Base-by-base conservation (phyloP, 2,888 invertebrate genomes). In the Mongoloraphidia duomilia region DNA sequence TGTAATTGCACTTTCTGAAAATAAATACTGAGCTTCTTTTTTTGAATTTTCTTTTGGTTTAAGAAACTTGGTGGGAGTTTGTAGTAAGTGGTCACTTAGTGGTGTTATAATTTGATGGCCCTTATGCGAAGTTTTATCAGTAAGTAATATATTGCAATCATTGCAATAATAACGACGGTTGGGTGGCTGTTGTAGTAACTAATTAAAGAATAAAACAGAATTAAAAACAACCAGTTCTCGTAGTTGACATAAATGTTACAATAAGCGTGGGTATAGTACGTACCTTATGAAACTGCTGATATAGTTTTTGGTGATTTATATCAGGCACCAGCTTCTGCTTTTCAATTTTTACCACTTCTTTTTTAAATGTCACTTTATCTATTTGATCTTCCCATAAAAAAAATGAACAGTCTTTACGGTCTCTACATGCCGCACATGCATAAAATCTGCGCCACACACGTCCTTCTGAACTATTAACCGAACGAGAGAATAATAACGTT, bases 1-100 rank as follows among this genome's bases (percentile, higher is more conserved):
- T 10, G 71, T 59, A 5, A 82, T 72, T 33, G 86, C 74, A 53
- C 76, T 74, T 53, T 78, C 72, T 2, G 84, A 76, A 65, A 94
- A 94, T 57, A 91, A 76, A 65, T 86, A 93, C 65, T 93, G 93
- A 0, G 93, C 93, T 67, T 91, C 89, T 26, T 79, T 81, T 56
- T 85, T 83, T 45, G 85, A 77, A 66, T 85, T 77, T 42, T 81
- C 77, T 11, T 84, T 61, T 0, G 88, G 79, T 34, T 73, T 72
- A 9, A 93, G 64, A 60, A 89, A 73, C 49, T 74, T 71, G 0
- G 84, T 79, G 0, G 88, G 85, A 56, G 75, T 71, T 3, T 60
- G 58, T 17, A 86, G 64, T 53, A 76, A 70, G 53, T 79, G 67
- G 58, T 80, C 75, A 1, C 72, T 70, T 8, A 85, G 59, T 26